Evolutionary conservation across 2,888 invertebrate species (phyloP), one percentile per base, ranked within the genome.

Genomic region (Scaptodrosophila latifasciaeformis): DNA sequence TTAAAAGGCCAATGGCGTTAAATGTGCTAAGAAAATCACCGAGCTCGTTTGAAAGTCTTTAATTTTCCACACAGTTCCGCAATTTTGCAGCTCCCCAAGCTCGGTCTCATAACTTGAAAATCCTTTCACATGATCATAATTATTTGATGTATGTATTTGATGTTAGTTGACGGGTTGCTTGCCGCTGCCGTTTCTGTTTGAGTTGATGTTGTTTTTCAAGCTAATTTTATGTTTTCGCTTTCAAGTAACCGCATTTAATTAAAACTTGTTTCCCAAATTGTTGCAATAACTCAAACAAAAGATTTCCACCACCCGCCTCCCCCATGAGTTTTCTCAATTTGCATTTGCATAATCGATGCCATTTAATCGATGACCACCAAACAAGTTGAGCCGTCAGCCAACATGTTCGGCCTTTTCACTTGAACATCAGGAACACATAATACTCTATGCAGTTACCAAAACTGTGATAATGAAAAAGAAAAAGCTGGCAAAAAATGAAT

Each of bases 121-220:
- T 62, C 62, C 62, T 62, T 63, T 63, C 56, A 52, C 56, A 52
- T 50, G 52, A 47, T 15, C 30, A 60, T 49, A 42, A 57, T 60
- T 60, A 5, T 24, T 5, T 24, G 24, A 24, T 7, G 7, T n/a
- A n/a, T n/a, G n/a, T n/a, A 48, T 50, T 15, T 37, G 15, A 10
- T 15, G 10, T 37, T 12, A 10, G 15, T 12, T 15, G 37, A 15
- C 9, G 13, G 9, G 17, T 37, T 13, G 17, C 17, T 37, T 37
- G 15, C 18, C 3, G n/a, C n/a, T n/a, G n/a, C n/a, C n/a, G n/a
- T n/a, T 31, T 31, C 29, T 31, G 31, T 2, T 2, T 10, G n/a
- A 31, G 31, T 31, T 31, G 31, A 31, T n/a, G n/a, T n/a, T n/a
- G n/a, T n/a, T n/a, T 4, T 31, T 31, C 12, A 31, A 31, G 12